A percentile compares a stretch with the other conserved stretches of the same genome.
Evolutionary conservation across 2,113 vertebrate species (phyloP).

Genomic region (Jacana jacana): DNA sequence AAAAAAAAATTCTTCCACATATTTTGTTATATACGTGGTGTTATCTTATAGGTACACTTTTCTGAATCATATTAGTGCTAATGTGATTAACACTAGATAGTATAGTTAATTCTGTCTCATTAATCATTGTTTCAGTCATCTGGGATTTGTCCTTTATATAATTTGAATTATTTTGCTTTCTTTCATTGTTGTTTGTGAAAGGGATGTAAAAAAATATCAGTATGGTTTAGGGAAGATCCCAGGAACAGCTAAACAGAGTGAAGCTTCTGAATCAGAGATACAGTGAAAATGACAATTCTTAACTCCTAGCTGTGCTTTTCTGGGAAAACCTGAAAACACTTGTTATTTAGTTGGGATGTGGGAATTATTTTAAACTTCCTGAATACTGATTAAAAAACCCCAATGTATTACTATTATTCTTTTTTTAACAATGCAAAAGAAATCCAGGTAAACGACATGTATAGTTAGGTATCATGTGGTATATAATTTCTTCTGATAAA

Average conservation of each 20-base stretch:
- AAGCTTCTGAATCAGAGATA: not conserved
- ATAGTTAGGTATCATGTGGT: not conserved
- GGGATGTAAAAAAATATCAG: not conserved
- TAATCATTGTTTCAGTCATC: not conserved
- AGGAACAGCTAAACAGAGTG: not conserved
- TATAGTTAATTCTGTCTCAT: not conserved
- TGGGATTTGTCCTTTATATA: not conserved
- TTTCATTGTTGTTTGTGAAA: not conserved
- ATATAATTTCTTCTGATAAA: not conserved
- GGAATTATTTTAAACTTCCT: not conserved
- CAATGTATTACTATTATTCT: not conserved
- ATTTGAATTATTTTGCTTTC: constrained; percentile 3
- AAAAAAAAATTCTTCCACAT: too few species aligned
- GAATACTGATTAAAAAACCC: not conserved
- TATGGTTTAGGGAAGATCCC: not conserved
- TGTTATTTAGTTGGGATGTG: not conserved
- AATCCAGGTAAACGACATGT: not conserved
- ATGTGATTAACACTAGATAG: not conserved
- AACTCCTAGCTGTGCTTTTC: not conserved
- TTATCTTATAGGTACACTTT: not conserved
- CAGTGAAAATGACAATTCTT: not conserved
- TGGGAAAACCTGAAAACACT: not conserved
- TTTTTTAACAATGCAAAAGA: not conserved
- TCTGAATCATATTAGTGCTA: not conserved
- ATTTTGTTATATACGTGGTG: not conserved